Evolutionary conservation across 2,888 invertebrate species (phyloP), one percentile per base, ranked within the genome.

Genomic region (Ochlodes sylvanus): DNA sequence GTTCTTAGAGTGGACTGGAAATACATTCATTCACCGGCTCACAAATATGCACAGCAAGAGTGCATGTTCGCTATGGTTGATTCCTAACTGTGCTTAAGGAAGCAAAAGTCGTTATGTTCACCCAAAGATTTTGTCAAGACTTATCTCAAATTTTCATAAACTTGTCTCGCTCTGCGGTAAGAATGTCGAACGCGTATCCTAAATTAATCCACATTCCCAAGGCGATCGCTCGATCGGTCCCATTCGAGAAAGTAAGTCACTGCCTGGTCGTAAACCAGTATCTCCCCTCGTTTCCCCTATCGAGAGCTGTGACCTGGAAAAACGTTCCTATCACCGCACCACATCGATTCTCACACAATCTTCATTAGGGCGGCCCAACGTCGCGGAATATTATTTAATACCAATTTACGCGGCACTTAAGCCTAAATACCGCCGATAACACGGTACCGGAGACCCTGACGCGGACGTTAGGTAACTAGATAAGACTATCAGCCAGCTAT

Each of bases 341-440:
- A 41, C 65, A 65, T 65, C 47, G 65, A 58, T 58, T 58, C 57
- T 7, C 52, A 27, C 64, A 56, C 64, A 64, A 64, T 72, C 68
- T 70, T 72, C 71, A 70, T 73, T 71, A 73, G 67, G 64, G 68
- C 15, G 61, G 57, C 57, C 42, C 65, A 68, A 57, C 70, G 67
- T 60, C 69, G 69, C 54, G 77, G 75, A 74, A 80, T 82, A 81
- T 82, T 80, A 84, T 67, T 67, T 61, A 79, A 81, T 80, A 78
- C 77, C 79, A 77, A 81, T 84, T 82, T 79, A 76, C 73, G 76
- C 70, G 77, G 76, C 73, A 78, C 77, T 82, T 80, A 77, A 72
- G 70, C 71, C 72, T 72, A 76, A 80, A 80, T 76, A 77, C 70
- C 56, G 63, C 69, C 66, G 73, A 70, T 78, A 81, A 78, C 76